Evolutionary conservation across 2,113 vertebrate species (phyloP).

Genomic region (Ophthalmolycus amberensis): DNA sequence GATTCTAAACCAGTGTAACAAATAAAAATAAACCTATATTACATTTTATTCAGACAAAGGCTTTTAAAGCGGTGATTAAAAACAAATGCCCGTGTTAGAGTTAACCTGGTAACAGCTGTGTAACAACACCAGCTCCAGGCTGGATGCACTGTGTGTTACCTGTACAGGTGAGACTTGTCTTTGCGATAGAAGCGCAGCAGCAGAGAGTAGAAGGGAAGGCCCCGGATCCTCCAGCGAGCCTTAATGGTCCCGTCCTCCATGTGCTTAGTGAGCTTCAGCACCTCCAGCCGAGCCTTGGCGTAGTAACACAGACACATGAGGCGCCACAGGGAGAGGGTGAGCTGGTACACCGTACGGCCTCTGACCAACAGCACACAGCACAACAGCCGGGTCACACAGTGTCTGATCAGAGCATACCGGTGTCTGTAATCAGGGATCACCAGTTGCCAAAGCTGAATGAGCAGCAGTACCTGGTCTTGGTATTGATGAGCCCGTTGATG

Average conservation of each 20-base stretch:
- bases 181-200: constrained; percentile 87
- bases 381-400: background rate
- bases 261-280: constrained; percentile 91
- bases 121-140: background rate
- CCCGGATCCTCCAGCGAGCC: constrained; percentile 89
- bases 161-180: constrained; percentile 87
- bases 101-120: background rate
- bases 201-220: constrained; percentile 85
- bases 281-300: constrained; percentile 84
- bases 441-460: background rate
- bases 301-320: constrained; percentile 87
- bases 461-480: constrained; percentile 84
- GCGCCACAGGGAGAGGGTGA: constrained; percentile 83
- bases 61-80: background rate
- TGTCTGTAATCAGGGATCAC: rapidly evolving
- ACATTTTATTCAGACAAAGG: too few species aligned
- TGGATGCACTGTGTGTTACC: constrained; percentile 68
- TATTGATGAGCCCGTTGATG: constrained; percentile 86
- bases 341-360: constrained; percentile 81
- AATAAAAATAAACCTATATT: too few species aligned
- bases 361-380: constrained; percentile 63
- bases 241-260: constrained; percentile 87
- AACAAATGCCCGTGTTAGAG: background rate
- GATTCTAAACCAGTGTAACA: background rate
- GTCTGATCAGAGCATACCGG: background rate